Conservation (phyloP, 2,113 vertebrate species). For the Gnathochromis pfefferi region DNA sequence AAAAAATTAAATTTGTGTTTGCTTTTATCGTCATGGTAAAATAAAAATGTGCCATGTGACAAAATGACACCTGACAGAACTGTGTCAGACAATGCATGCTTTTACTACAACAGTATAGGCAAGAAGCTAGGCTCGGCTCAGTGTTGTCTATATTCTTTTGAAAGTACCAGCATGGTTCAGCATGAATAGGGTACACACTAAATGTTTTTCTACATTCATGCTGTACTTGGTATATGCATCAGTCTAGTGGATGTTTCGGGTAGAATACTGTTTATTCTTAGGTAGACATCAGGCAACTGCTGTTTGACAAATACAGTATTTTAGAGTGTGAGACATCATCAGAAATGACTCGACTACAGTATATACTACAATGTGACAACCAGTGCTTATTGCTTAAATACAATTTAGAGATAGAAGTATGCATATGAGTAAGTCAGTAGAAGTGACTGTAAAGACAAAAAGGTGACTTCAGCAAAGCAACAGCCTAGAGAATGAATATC, state of each 20-base stretch:
- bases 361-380: neutral
- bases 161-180: neutral
- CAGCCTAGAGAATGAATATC: neutral
- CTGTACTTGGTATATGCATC: neutral
- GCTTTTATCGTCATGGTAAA: neutral
- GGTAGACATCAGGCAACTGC: fast-evolving
- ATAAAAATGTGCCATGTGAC: neutral
- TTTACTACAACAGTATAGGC: neutral
- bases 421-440: neutral
- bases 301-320: neutral
- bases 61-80: neutral
- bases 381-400: neutral
- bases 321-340: neutral
- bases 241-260: neutral
- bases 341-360: neutral
- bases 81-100: neutral
- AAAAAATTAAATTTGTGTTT: fast-evolving
- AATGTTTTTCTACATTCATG: neutral
- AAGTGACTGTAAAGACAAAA: neutral
- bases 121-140: neutral
- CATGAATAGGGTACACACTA: neutral
- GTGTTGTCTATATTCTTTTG: neutral
- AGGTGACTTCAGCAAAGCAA: neutral
- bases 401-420: neutral
- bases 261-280: neutral